Evolutionary conservation across 2,888 invertebrate species (phyloP).

Genomic region (Sinotaia quadrata): DNA sequence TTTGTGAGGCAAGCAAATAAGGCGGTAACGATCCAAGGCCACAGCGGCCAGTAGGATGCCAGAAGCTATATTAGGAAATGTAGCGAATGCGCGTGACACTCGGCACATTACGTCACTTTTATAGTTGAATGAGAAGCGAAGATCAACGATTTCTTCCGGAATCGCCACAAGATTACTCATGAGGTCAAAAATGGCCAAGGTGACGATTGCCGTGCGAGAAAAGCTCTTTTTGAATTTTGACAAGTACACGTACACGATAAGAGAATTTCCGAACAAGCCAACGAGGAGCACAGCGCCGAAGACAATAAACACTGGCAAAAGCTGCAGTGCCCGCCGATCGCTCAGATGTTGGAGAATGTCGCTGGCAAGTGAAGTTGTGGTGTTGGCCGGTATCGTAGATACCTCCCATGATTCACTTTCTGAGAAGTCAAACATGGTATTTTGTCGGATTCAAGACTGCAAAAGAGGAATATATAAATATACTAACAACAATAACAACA

Average conservation of each 20-base stretch:
- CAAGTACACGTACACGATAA: constrained; percentile 44
- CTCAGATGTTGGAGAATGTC: constrained; percentile 26
- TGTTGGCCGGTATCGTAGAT: no score
- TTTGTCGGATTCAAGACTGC: no score
- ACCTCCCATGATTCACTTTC: no score
- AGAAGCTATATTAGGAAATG: constrained; percentile 39
- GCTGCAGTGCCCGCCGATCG: constrained; percentile 29
- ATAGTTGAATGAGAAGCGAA: constrained; percentile 46
- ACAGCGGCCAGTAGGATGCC: constrained; percentile 47
- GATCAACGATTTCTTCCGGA: constrained; percentile 45
- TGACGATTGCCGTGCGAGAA: constrained; percentile 47
- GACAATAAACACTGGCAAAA: constrained; percentile 41
- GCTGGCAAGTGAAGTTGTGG: no score
- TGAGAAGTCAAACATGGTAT: no score
- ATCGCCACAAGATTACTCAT: constrained; percentile 42
- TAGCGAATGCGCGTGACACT: constrained; percentile 40
- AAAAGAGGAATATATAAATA: no score
- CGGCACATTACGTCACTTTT: constrained; percentile 42
- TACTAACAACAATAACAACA: no score
- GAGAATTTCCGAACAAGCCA: constrained; percentile 41
- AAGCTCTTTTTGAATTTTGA: constrained; percentile 44
- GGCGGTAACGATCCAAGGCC: constrained; percentile 45
- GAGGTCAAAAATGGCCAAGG: constrained; percentile 45
- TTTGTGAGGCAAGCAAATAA: constrained; percentile 46
- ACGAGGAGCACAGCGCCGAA: constrained; percentile 37